Percentiles rank a stretch among this genome's conserved stretches.
phyloP scores from a whole-genome alignment of 1,140 invertebrate species.

The Caerostris darwini region DNA sequence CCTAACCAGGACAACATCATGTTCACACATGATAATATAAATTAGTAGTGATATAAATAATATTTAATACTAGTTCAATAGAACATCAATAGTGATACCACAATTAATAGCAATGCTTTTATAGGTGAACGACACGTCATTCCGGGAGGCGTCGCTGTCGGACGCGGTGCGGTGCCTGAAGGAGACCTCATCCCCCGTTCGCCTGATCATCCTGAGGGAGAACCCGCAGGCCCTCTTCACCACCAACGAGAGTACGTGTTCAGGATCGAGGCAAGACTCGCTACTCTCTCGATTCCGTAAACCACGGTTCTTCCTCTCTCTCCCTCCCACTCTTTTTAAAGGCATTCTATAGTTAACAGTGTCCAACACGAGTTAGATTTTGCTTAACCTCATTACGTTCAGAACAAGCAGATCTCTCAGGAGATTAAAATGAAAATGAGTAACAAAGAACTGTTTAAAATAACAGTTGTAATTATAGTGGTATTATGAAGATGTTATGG shows the following conservation, averaged over 20 bases:
- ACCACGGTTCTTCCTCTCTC: not conserved
- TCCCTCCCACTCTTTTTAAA: not conserved
- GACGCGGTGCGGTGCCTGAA: constrained; percentile 78
- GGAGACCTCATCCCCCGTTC: constrained; percentile 78
- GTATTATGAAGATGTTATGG: no score
- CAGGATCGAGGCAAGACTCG: constrained; percentile 67
- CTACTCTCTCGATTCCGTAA: constrained; percentile 40
- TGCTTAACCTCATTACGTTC: no score
- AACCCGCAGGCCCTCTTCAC: constrained; percentile 79
- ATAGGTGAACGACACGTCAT: constrained; percentile 79
- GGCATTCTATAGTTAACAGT: not conserved
- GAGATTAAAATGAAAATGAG: no score
- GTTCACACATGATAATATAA: no score
- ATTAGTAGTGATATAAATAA: no score
- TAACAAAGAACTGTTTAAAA: no score
- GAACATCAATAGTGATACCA: no score
- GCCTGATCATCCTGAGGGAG: constrained; percentile 79
- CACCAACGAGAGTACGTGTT: constrained; percentile 79
- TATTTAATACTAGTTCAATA: no score
- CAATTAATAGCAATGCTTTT: not conserved
- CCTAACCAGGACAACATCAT: no score
- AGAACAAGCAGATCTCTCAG: no score
- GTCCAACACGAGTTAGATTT: no score
- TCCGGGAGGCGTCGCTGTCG: constrained; percentile 76
- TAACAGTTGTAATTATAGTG: no score